Evolutionary conservation across 2,888 invertebrate species (phyloP).

Genomic region (Philaethria dido): DNA sequence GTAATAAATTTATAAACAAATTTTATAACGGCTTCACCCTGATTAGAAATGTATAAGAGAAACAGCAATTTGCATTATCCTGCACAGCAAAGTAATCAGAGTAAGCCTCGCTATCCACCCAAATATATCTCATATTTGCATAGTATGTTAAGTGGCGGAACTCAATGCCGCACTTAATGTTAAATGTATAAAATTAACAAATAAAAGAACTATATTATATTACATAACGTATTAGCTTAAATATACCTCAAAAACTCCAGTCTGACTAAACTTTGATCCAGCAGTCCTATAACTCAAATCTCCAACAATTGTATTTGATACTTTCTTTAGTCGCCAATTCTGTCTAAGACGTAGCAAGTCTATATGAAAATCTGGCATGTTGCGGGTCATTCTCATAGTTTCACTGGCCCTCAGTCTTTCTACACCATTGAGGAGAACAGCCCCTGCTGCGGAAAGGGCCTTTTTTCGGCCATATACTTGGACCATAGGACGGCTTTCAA

Average conservation of each 20-base stretch:
- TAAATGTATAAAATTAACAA: too few species aligned
- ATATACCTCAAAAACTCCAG: slow-evolving; percentile 95
- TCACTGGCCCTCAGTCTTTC: slow-evolving; percentile 94
- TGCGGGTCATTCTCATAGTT: slow-evolving; percentile 87
- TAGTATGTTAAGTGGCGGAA: too few species aligned
- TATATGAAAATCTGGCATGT: slow-evolving; percentile 95
- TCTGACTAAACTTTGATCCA: slow-evolving; percentile 96
- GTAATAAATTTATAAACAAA: too few species aligned
- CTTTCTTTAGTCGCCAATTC: slow-evolving; percentile 98
- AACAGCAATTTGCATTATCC: too few species aligned
- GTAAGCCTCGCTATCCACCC: too few species aligned
- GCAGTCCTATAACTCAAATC: slow-evolving; percentile 98
- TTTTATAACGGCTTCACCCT: too few species aligned
- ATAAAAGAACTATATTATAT: too few species aligned
- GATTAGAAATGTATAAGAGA: too few species aligned
- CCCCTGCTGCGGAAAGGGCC: slow-evolving; percentile 93
- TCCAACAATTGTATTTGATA: slow-evolving; percentile 96
- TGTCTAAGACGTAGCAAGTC: slow-evolving; percentile 94
- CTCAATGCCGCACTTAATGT: too few species aligned
- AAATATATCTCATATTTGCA: too few species aligned
- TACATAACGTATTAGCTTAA: not conserved
- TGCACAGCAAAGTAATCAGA: too few species aligned
- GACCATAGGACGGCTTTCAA: slow-evolving; percentile 93
- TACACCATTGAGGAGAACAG: slow-evolving; percentile 92
- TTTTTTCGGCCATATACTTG: slow-evolving; percentile 97